Evolutionary conservation across 2,113 vertebrate genomes (phyloP), one percentile per base, ranked within the genome.

Genomic region (Pelvicachromis taeniatus): DNA sequence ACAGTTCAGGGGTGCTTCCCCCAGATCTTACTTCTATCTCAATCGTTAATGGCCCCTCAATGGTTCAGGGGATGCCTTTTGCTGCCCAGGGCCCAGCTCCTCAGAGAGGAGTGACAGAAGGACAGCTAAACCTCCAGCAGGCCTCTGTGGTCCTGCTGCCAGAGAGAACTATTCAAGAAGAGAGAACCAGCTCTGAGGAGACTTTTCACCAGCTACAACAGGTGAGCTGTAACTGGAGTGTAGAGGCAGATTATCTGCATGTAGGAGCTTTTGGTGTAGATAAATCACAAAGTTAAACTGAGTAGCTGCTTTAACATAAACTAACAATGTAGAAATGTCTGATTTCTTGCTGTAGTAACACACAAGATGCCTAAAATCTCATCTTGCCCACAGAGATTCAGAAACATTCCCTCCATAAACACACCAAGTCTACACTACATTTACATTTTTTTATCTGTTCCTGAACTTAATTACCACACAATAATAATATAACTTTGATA

Each of bases 1-100:
- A 96, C 91, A 95, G 95, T 65, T 93, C 92, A 5, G 93, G 88
- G 88, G 85, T 94, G 83, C 91, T 94, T 0, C 87, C 91, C 19
- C 84, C 86, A 1, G 93, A 95, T 63, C 93, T 96, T 88, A 92
- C 95, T 9, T 95, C 96, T 86, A 95, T 96, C 91, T 96, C 96
- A 2, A 96, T 96, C 1, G 89, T 96, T 4, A 96, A 96, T 12
- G 92, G 94, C 9, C 93, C 94, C 13, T 90, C 95, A 1, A 80
- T 96, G 55, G 94, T 95, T 23, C 95, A 95, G 87, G 95, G 95
- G 17, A 85, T 95, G 56, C 95, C 95, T 3, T 96, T 95, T 5
- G 81, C 92, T 38, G 70, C 95, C 23, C 94, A 87, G 75, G 86
- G 91, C 19, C 90, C 94, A n/a, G 85, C 92, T 42, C 45, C 88